Percentiles rank a stretch among this genome's conserved stretches.
These are phyloP conservation scores for Heteromurus nitidus DNA, from an alignment of 2,888 invertebrate genomes.

Conservation along the genomic window DNA sequence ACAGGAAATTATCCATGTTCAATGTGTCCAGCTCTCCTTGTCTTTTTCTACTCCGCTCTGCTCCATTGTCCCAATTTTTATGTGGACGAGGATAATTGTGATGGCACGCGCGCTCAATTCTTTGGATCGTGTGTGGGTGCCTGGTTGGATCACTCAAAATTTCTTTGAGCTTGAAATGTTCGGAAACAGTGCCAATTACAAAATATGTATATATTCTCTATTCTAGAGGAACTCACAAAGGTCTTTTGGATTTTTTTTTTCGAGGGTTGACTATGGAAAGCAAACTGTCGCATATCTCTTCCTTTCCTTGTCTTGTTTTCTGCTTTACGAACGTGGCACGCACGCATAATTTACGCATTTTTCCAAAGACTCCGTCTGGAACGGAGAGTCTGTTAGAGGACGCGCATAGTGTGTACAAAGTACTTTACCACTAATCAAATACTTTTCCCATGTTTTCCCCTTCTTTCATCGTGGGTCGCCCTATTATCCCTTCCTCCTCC, in stretches of 20 bases:
- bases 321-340: too few species aligned
- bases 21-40: slow-evolving; percentile 9
- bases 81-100: slow-evolving; percentile 27
- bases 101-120: slow-evolving; percentile 20
- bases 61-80: slow-evolving; percentile 28
- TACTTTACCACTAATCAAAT: slow-evolving; percentile 44
- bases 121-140: neutral
- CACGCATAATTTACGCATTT: too few species aligned
- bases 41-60: slow-evolving; percentile 3
- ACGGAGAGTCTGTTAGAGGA: too few species aligned
- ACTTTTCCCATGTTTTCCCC: slow-evolving; percentile 30
- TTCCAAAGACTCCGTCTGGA: too few species aligned
- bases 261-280: too few species aligned
- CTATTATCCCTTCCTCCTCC: slow-evolving; percentile 49
- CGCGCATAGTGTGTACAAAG: neutral
- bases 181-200: slow-evolving; percentile 11
- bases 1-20: slow-evolving; percentile 55
- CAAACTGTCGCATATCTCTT: too few species aligned
- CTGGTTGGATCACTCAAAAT: too few species aligned
- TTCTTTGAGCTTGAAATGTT: slow-evolving; percentile 6
- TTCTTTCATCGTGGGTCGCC: slow-evolving; percentile 22
- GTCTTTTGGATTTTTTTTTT: too few species aligned
- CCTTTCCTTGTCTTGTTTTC: too few species aligned
- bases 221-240: too few species aligned
- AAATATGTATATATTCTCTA: too few species aligned